These are phyloP conservation scores for Plutella xylostella DNA, from an alignment of 2,888 invertebrate species.

Conservation along the genomic window DNA sequence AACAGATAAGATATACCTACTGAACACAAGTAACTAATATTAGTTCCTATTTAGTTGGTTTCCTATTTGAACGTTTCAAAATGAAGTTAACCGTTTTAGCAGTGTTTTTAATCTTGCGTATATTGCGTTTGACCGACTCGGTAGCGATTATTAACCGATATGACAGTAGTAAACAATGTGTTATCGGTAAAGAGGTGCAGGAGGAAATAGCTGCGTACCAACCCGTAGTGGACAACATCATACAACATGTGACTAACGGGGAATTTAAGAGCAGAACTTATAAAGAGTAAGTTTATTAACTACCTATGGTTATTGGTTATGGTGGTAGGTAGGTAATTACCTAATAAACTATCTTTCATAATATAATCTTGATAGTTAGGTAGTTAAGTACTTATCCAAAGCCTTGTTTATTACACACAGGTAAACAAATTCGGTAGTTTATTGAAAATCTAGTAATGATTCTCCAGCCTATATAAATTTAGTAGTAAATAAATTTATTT, in stretches of 20 bases:
- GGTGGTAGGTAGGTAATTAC: not conserved
- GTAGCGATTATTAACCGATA: not conserved
- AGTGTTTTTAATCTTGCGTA: too few species aligned
- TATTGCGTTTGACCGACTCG: too few species aligned
- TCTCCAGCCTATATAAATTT: not conserved
- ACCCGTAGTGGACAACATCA: constrained; percentile 57
- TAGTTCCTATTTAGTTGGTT: too few species aligned
- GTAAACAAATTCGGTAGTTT: not conserved
- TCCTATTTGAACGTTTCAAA: not conserved
- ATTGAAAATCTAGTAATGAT: not conserved
- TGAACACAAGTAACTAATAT: not conserved
- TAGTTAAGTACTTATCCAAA: not conserved
- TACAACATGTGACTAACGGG: constrained; percentile 59
- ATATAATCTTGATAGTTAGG: not conserved
- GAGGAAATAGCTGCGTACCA: constrained; percentile 72
- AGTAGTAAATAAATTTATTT: too few species aligned
- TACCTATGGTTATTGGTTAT: not conserved
- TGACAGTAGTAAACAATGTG: not conserved
- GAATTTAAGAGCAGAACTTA: constrained; percentile 69
- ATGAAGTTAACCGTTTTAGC: not conserved
- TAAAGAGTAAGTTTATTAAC: constrained; percentile 45
- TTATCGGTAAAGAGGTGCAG: constrained; percentile 55
- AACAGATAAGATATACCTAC: not conserved
- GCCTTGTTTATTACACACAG: not conserved
- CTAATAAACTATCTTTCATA: not conserved